Conservation (phyloP, 2,888 invertebrate genomes). For the Tiliacea aurago region DNA sequence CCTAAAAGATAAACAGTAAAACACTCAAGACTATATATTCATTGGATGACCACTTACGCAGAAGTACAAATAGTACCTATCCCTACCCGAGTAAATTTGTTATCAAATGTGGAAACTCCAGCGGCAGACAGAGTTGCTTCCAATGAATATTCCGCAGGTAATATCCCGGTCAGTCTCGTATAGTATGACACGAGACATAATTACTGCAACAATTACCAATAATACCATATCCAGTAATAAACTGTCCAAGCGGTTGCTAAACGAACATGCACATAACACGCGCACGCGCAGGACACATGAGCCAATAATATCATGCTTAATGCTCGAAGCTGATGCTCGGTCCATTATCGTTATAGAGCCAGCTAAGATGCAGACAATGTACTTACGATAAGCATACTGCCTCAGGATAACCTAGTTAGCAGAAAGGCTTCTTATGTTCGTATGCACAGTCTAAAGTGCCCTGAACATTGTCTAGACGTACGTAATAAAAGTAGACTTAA, state of each 20-base stretch:
- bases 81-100: background rate
- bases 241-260: constrained; percentile 52
- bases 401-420: constrained; percentile 74
- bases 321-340: constrained; percentile 16
- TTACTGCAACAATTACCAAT: constrained; percentile 60
- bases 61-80: background rate
- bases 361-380: constrained; percentile 82
- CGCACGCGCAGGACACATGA: constrained; percentile 25
- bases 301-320: constrained; percentile 45
- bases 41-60: constrained; percentile 13
- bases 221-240: constrained; percentile 59
- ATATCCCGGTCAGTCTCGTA: constrained; percentile 25
- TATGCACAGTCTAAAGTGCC: constrained; percentile 46
- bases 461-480: constrained; percentile 58
- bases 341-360: constrained; percentile 78
- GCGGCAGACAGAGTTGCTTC: background rate
- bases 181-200: constrained; percentile 35
- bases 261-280: constrained; percentile 30
- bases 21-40: constrained; percentile 7
- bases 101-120: constrained; percentile 29
- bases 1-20: constrained; percentile 20
- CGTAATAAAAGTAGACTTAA: constrained; percentile 42
- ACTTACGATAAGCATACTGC: constrained; percentile 75
- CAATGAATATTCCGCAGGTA: constrained; percentile 44
- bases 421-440: constrained; percentile 64